These are phyloP conservation scores for Asobara japonica DNA, from an alignment of 1,140 invertebrate genomes.

Conservation along the genomic window DNA sequence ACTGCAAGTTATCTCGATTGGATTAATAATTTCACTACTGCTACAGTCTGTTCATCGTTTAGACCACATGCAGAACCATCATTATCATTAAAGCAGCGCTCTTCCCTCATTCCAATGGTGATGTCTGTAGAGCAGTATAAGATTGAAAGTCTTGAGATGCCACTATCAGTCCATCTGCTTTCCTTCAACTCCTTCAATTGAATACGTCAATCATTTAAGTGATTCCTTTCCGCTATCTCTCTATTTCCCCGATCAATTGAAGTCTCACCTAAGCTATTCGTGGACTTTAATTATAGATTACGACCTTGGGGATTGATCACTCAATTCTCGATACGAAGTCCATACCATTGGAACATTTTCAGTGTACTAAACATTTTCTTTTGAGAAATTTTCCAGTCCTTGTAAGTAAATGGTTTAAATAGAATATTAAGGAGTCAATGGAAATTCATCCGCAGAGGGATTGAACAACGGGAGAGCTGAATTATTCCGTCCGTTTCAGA, in stretches of 20 bases:
- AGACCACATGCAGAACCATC: conserved; percentile 10
- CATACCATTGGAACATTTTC: background rate
- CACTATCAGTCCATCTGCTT: background rate
- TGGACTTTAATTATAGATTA: background rate
- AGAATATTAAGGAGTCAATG: too few relatives aligned
- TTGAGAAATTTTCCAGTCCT: too few relatives aligned
- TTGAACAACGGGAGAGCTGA: too few relatives aligned
- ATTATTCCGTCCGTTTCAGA: too few relatives aligned
- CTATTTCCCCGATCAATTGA: background rate
- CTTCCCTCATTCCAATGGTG: background rate
- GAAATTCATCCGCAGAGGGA: too few relatives aligned
- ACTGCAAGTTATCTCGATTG: background rate
- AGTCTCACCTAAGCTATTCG: background rate
- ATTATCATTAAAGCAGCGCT: conserved; percentile 18
- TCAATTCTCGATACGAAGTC: background rate
- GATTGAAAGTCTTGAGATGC: conserved; percentile 14
- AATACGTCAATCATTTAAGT: conserved; percentile 1
- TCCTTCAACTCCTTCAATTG: conserved; percentile 20
- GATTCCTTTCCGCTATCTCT: background rate
- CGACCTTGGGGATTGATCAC: background rate
- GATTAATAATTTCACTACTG: background rate
- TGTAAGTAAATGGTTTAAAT: too few relatives aligned
- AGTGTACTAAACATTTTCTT: background rate
- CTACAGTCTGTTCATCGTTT: background rate
- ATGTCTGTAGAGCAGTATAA: conserved; percentile 16